phyloP scores from a whole-genome alignment of 1,140 invertebrate genomes.

The Ostrea edulis region DNA sequence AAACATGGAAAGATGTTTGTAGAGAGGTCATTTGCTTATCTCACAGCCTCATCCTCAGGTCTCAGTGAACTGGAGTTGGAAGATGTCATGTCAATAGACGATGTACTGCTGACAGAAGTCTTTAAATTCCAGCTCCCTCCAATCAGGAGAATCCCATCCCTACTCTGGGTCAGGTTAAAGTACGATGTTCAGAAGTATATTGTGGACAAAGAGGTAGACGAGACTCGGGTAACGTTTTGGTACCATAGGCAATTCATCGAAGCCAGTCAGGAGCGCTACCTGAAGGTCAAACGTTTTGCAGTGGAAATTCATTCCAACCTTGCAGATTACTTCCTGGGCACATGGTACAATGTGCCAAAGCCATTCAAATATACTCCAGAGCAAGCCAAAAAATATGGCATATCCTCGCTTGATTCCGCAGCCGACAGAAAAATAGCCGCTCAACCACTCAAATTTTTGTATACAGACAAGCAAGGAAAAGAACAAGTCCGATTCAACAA shows the following conservation, averaged over 20 bases:
- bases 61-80: constrained; percentile 73
- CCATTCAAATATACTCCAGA: constrained; percentile 95
- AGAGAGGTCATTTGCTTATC: constrained; percentile 82
- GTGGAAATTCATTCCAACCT: constrained; percentile 97
- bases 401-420: constrained; percentile 89
- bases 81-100: constrained; percentile 73
- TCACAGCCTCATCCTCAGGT: constrained; percentile 64
- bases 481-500: constrained; percentile 64
- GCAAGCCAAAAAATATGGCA: constrained; percentile 82
- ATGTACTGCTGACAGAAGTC: constrained; percentile 71
- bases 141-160: constrained; percentile 68
- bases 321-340: constrained; percentile 97
- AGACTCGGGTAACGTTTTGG: constrained; percentile 70
- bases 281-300: constrained; percentile 95
- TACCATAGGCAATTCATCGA: constrained; percentile 73
- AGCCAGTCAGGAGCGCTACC: constrained; percentile 89
- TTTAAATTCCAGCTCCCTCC: constrained; percentile 76
- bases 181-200: constrained; percentile 63
- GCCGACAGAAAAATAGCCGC: constrained; percentile 96
- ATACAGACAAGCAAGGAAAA: constrained; percentile 40
- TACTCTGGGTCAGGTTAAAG: constrained; percentile 67
- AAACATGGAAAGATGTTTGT: constrained; percentile 69
- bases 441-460: constrained; percentile 91
- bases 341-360: constrained; percentile 95
- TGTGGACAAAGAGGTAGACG: constrained; percentile 93